phyloP scores from a whole-genome alignment of 2,113 vertebrate genomes.

The Pachycephala philippinensis region DNA sequence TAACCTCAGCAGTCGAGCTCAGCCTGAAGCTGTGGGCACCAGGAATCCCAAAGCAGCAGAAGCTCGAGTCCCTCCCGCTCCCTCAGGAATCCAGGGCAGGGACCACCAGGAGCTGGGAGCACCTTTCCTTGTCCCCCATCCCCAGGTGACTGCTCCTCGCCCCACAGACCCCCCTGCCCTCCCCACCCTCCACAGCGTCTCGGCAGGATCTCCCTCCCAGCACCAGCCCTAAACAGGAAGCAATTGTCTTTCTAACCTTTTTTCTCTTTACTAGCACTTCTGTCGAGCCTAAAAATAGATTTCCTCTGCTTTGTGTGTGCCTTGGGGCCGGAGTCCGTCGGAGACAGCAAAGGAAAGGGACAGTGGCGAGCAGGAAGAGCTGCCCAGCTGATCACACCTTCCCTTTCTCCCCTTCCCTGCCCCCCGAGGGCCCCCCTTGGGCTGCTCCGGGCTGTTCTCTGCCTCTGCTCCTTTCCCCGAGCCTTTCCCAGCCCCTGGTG shows the following conservation, averaged over 20 bases:
- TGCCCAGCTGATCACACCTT: neutral
- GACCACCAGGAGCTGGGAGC: neutral
- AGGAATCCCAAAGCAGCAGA: neutral
- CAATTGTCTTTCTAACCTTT: neutral
- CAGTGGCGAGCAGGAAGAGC: neutral
- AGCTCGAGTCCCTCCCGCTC: neutral
- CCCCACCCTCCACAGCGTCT: neutral
- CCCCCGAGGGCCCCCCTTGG: neutral
- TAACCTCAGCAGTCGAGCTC: neutral
- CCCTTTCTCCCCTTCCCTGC: neutral
- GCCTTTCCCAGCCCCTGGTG: neutral
- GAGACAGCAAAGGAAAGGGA: neutral
- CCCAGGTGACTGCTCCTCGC: neutral
- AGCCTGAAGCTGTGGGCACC: neutral
- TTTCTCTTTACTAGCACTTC: neutral
- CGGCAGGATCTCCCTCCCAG: neutral
- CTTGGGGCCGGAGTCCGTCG: neutral
- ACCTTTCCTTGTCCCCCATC: neutral
- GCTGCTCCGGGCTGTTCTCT: neutral
- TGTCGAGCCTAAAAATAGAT: slow-evolving; percentile 6
- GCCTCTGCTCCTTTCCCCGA: neutral
- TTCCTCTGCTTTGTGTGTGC: neutral
- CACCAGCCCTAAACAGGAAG: slow-evolving; percentile 8
- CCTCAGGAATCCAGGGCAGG: neutral
- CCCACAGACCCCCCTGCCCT: neutral